Base-by-base conservation (phyloP, 1,140 invertebrate genomes). In the Pantala flavescens region DNA sequence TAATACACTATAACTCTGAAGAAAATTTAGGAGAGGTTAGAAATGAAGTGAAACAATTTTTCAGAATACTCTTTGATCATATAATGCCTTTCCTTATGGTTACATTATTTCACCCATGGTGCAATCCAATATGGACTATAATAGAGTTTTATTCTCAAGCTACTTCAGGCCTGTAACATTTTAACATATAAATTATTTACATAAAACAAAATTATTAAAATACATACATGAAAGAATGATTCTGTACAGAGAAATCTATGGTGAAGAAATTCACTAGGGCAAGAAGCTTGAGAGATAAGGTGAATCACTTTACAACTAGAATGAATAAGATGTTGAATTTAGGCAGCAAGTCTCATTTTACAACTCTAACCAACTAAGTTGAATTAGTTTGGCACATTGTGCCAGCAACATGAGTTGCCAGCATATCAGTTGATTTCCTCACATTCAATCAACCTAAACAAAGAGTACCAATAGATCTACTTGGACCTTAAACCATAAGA, bases 51-150 rank as follows among this genome's bases (percentile, higher is more conserved):
- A 63, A 63, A 63, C n/a, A 19, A 63, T 63, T 14, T 63, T 63
- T 63, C 14, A 63, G 49, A 19, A 63, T 63, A 63, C 28, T 36
- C n/a, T 63, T 63, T 63, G 49, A 16, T 19, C n/a, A 19, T 14
- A 21, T 63, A 21, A 19, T 63, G 14, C 16, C 49, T 21, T 63
- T 63, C 2, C n/a, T 63, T 63, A 63, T 21, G 49, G 3, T 63
- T 63, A 63, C 49, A 63, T 19, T 63, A 19, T 14, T 63, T 63
- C 16, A 63, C 14, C 49, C 49, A 7, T 63, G 49, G 49, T 63
- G 49, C 49, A 63, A 63, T 63, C 49, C 49, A 63, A 63, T 63
- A 63, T 63, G 49, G 49, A 63, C 49, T 63, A 63, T 63, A 63
- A 14, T 63, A 63, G 3, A 63, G n/a, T 3, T 63, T 63, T 63